Evolutionary conservation across 2,113 vertebrate species (phyloP), one percentile per base, ranked within the genome.

Genomic region (Toxostoma redivivum): DNA sequence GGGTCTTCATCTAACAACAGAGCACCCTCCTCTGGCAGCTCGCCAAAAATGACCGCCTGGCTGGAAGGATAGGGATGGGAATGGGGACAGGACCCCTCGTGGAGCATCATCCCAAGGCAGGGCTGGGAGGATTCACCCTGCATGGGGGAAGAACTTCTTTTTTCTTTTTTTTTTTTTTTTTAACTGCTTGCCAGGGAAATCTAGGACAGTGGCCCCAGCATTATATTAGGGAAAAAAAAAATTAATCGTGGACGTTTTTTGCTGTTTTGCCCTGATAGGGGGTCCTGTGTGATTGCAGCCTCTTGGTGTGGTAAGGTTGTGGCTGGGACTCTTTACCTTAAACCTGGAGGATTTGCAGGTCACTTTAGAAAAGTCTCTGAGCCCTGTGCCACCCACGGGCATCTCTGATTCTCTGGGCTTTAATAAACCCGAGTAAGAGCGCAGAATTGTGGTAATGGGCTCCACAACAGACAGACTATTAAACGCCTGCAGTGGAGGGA

Each of bases 21-120:
- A 97, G 98, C 98, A 98, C 98, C 98, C 98, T 98, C 98, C 95
- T 97, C 98, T 98, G 98, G 98, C 98, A 98, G 96, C 97, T 96
- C 90, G 97, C 98, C 98, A 97, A 98, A 99, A 98, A 98, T 96
- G 97, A 97, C 53, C 13, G 11, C 77, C 67, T 5, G 56, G 8
- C 57, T 90, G 80, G 61, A 64, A 81, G 30, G 15, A 50, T 50
- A 25, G 25, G 48, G 24, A 50, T 25, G 24, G 33, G 79, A 81
- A 57, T 51, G 42, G 57, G 73, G 53, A 86, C 72, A 16, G 74
- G 54, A 58, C 74, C 48, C 5, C 1, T n/a, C 3, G 0, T 10
- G 7, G 13, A 23, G 2, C 74, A 77, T 56, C 47, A 0, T 48
- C 80, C 94, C 51, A 25, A 0, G 4, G 1, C 42, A 1, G 4